Percentiles rank a stretch among this genome's conserved stretches.
phyloP scores from a whole-genome alignment of 2,888 invertebrate species.

The Barypeithes pellucidus region DNA sequence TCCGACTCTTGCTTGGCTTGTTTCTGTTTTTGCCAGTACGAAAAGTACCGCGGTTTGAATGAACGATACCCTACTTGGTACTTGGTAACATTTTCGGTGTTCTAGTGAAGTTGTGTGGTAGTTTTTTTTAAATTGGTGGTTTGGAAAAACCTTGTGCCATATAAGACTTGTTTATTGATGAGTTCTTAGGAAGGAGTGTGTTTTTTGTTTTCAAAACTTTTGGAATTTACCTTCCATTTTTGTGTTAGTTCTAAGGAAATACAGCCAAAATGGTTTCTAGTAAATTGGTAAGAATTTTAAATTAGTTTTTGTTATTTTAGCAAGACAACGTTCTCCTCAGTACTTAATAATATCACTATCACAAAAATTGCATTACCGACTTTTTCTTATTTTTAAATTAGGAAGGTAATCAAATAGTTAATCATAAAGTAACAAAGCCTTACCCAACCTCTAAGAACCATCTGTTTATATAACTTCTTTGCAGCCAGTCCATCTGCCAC shows the following conservation, averaged over 20 bases:
- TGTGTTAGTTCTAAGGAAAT: not conserved
- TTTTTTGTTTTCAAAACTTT: not conserved
- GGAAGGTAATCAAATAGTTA: too few relatives aligned
- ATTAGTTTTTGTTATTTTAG: constrained; percentile 9
- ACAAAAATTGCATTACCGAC: too few relatives aligned
- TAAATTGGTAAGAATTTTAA: constrained; percentile 57
- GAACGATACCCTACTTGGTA: not conserved
- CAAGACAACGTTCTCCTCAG: too few relatives aligned
- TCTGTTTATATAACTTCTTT: too few relatives aligned
- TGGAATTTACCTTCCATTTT: not conserved
- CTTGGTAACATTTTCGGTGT: not conserved
- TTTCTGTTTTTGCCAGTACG: constrained; percentile 6
- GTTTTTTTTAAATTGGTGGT: not conserved
- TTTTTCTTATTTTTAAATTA: too few relatives aligned
- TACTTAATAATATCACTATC: too few relatives aligned
- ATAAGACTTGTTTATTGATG: not conserved
- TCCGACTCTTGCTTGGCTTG: not conserved
- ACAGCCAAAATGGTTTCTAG: constrained; percentile 59
- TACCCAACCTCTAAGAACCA: too few relatives aligned
- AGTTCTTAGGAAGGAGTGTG: constrained; percentile 6
- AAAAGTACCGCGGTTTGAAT: constrained; percentile 12
- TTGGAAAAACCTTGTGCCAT: not conserved
- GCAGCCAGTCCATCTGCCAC: not conserved
- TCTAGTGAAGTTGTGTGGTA: not conserved
- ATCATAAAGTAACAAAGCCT: too few relatives aligned